These are phyloP conservation scores for Rhegmatorhina hoffmannsi DNA, from an alignment of 2,113 vertebrate species.

Conservation along the genomic window DNA sequence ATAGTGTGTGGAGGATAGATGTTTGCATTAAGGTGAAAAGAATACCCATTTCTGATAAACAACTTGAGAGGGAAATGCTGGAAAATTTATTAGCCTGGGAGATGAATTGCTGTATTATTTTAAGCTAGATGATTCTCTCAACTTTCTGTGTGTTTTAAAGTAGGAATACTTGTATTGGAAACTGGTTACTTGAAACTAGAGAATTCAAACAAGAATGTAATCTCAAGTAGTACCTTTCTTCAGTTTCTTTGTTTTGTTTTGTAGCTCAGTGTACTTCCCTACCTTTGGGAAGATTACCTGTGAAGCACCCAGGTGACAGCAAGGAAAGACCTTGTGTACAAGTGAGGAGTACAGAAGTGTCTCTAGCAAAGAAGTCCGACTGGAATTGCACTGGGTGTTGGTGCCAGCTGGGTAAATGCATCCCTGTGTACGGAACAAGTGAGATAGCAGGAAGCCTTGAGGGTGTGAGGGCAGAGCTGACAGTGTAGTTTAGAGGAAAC, in stretches of 20 bases:
- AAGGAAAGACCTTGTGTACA: not conserved
- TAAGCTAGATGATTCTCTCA: not conserved
- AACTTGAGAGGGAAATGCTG: not conserved
- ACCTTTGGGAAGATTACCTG: not conserved
- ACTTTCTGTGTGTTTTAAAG: not conserved
- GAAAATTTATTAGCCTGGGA: not conserved
- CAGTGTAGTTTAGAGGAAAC: not conserved
- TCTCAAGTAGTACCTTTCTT: not conserved
- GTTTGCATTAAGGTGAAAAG: not conserved
- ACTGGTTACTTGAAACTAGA: not conserved
- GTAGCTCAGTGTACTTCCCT: not conserved
- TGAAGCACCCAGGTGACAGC: not conserved
- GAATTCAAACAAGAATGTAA: not conserved
- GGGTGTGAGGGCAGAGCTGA: not conserved
- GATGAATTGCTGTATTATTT: not conserved
- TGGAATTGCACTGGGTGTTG: not conserved
- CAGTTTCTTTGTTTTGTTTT: not conserved
- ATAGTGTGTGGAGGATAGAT: not conserved
- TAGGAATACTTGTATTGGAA: not conserved
- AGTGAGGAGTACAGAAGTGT: not conserved
- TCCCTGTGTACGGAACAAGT: not conserved
- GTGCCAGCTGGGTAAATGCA: not conserved
- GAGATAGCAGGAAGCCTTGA: not conserved
- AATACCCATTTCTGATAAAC: not conserved
- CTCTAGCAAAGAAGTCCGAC: not conserved